Percentiles rank a stretch among this genome's conserved stretches.
phyloP scores from a whole-genome alignment of 2,888 invertebrate species.

The Oithona nana region DNA sequence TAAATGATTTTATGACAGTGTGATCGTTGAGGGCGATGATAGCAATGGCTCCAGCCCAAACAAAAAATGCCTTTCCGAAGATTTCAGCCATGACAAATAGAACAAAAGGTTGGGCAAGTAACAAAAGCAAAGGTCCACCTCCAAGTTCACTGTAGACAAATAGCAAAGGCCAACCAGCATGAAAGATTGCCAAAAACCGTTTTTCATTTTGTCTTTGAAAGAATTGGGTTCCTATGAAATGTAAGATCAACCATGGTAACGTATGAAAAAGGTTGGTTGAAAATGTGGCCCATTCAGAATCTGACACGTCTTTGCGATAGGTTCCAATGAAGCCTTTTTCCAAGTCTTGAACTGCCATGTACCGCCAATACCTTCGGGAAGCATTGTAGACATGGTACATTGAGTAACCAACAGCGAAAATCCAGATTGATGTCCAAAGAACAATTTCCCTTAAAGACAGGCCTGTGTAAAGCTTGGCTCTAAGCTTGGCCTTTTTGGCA shows the following conservation, averaged over 20 bases:
- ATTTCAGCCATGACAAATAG: conserved; percentile 34
- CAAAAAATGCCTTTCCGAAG: conserved; percentile 32
- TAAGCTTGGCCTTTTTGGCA: background rate
- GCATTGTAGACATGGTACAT: background rate
- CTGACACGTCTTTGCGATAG: background rate
- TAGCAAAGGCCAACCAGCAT: too few species aligned
- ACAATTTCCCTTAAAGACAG: background rate
- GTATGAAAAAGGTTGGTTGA: background rate
- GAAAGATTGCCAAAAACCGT: too few species aligned
- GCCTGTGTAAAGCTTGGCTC: background rate
- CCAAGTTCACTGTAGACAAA: too few species aligned
- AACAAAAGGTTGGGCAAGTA: conserved; percentile 38
- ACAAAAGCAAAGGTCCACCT: conserved; percentile 26
- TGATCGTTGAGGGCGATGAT: conserved; percentile 25
- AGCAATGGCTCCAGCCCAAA: conserved; percentile 31
- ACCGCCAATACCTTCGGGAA: background rate
- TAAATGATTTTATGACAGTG: background rate
- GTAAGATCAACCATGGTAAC: background rate
- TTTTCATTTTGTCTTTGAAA: too few species aligned
- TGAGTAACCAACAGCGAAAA: background rate
- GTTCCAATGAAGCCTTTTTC: background rate
- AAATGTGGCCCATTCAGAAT: conserved; percentile 5
- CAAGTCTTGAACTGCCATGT: background rate
- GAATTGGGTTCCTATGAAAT: background rate
- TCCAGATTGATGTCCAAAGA: background rate